Evolutionary conservation across 2,797 vertebrate genomes (phyloP), one percentile per base, ranked within the genome.

Genomic region (Columba guinea): DNA sequence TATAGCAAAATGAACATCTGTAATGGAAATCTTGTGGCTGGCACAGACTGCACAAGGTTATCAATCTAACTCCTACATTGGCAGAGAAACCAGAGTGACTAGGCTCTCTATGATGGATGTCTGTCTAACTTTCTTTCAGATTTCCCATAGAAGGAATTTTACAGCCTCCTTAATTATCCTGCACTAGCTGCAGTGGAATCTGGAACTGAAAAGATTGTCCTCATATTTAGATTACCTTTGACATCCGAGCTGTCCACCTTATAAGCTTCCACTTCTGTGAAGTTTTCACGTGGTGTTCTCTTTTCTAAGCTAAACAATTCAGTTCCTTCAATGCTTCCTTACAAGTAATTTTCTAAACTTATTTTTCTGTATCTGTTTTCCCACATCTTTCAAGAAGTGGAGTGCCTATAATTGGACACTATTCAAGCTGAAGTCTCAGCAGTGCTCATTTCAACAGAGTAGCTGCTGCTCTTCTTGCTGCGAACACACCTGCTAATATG

Each of bases 251-350:
- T 92, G 84, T 95, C 86, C 26, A 74, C 74, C 74, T 95, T 82
- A 82, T 2, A 94, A 89, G 74, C 74, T 94, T 87, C 91, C 21
- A 4, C 77, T 84, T 93, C 89, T 82, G 67, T 87, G 90, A 92
- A 92, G 63, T 83, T 95, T 94, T 92, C 86, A 89, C 4, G 10
- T 63, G 70, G 21, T 75, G 18, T 90, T 92, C 37, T 71, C 64
- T 95, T 90, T 95, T 80, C 81, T 92, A 85, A 92, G 68, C 84
- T 92, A 92, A 96, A 75, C 67, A 95, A 37, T 95, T 76, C 51
- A 80, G 41, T 93, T 95, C 71, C 84, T 89, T 78, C 62, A 41
- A n/a, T 63, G 23, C 70, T 95, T 71, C 60, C 71, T 83, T 83
- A 23, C 58, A 93, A 93, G 64, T 67, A 71, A 87, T 62, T 95